Base-by-base conservation (phyloP, 1,140 invertebrate genomes). In the Cyphomyrmex costatus region DNA sequence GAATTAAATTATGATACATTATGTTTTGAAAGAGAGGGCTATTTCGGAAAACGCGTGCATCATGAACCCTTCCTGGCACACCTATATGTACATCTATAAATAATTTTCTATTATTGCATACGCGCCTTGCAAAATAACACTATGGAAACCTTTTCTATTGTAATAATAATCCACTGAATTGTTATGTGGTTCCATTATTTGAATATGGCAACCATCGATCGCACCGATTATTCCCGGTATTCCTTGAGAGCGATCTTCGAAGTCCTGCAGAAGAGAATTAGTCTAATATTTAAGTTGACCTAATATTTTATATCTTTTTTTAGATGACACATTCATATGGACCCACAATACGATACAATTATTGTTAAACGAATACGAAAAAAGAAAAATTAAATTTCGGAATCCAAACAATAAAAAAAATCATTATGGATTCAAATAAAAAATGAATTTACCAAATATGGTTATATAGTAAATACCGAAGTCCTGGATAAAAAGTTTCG, bases 81-180 rank as follows among this genome's bases (percentile, higher is more conserved):
- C 66, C 66, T 70, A 70, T 70, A 5, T 70, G 66, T 1, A 70
- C 66, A 19, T 70, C 66, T 70, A 70, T 70, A 14, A 70, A 70
- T 14, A 12, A 24, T 70, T 27, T 70, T 27, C 27, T 70, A 24
- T 36, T n/a, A 36, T 70, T 42, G 24, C 42, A 70, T 14, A 70
- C 66, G 2, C 21, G 49, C 42, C 49, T 2, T 70, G 42, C n/a
- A n/a, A n/a, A n/a, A n/a, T n/a, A n/a, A n/a, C n/a, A n/a, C n/a
- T n/a, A n/a, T n/a, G n/a, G n/a, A 51, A 70, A 16, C 21, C 5
- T 49, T 70, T 70, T 49, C 66, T 70, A 5, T 70, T 70, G 7
- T 70, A 70, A 49, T 70, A 49, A 16, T 70, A n/a, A n/a, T n/a
- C 66, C 19, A 6, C 6, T 36, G 66, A 3, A 70, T 70, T 49